Evolutionary conservation across 2,888 invertebrate species (phyloP).

Genomic region (Drosophila paramelanica): DNA sequence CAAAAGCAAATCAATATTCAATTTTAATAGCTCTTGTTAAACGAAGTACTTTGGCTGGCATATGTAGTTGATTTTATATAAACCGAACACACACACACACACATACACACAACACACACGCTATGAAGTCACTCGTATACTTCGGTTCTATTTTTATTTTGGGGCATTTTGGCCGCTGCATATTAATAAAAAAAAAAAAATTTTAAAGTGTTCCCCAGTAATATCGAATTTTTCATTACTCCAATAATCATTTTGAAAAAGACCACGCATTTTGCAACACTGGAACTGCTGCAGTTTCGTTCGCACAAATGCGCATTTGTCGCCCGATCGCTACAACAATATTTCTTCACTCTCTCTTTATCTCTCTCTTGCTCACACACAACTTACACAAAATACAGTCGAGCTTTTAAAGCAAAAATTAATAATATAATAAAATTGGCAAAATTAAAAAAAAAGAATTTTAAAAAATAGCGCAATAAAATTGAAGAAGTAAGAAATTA

Average conservation of each 20-base stretch:
- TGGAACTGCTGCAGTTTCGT: conserved; percentile 5
- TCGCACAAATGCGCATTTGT: not conserved
- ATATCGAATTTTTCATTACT: conserved; percentile 30
- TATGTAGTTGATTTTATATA: conserved; percentile 10
- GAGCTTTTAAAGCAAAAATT: conserved; percentile 24
- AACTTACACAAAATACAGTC: conserved; percentile 1
- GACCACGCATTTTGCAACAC: conserved; percentile 21
- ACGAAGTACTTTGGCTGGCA: conserved; percentile 1
- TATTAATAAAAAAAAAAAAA: not conserved
- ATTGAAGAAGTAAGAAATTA: not conserved
- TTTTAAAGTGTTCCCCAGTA: conserved; percentile 6
- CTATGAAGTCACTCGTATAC: not conserved
- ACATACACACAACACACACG: not conserved
- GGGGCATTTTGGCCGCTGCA: conserved; percentile 11
- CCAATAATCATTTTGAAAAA: not conserved
- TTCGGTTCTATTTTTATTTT: not conserved
- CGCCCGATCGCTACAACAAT: not conserved
- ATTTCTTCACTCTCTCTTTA: not conserved
- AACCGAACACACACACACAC: not conserved
- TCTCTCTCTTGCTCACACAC: conserved; percentile 5
- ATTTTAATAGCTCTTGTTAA: not conserved
- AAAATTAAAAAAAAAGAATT: not conserved
- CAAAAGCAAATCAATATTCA: not conserved
- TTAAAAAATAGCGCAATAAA: not conserved
- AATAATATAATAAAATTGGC: not conserved